These are phyloP conservation scores for Coptodon rendalli DNA, from an alignment of 2,113 vertebrate species.

Conservation along the genomic window DNA sequence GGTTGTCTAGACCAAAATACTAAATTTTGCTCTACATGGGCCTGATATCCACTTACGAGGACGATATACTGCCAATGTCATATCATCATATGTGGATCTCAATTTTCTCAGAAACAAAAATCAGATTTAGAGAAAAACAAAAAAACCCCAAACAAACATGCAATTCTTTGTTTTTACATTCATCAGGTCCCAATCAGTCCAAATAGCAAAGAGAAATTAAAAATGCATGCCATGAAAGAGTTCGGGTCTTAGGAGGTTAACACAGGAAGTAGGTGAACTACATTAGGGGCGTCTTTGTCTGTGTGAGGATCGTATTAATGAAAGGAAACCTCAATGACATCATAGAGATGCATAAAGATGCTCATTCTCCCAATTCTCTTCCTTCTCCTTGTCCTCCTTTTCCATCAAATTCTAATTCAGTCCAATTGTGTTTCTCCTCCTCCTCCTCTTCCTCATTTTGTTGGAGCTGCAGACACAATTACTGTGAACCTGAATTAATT, in stretches of 20 bases:
- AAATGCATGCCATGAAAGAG: not conserved
- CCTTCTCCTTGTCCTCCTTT: not conserved
- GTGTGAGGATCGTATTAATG: not conserved
- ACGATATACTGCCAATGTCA: not conserved
- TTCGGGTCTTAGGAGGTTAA: not conserved
- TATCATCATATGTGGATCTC: not conserved
- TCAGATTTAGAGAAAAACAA: not conserved
- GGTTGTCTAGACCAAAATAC: not conserved
- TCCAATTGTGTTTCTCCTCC: not conserved
- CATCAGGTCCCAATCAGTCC: not conserved
- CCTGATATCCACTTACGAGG: not conserved
- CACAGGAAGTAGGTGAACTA: not conserved
- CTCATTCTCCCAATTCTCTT: not conserved
- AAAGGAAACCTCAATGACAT: not conserved
- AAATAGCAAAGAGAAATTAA: not conserved
- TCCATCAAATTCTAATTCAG: not conserved
- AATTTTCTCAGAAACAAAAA: not conserved
- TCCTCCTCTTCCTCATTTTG: not conserved
- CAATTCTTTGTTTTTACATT: not conserved
- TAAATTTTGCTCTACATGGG: not conserved
- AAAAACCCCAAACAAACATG: not conserved
- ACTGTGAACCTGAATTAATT: not conserved
- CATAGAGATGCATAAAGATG: rapidly evolving
- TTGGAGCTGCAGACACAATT: not conserved
- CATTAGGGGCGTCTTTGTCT: not conserved